Evolutionary conservation across 2,888 invertebrate species (phyloP).

Genomic region (Drosophila koepferae): DNA sequence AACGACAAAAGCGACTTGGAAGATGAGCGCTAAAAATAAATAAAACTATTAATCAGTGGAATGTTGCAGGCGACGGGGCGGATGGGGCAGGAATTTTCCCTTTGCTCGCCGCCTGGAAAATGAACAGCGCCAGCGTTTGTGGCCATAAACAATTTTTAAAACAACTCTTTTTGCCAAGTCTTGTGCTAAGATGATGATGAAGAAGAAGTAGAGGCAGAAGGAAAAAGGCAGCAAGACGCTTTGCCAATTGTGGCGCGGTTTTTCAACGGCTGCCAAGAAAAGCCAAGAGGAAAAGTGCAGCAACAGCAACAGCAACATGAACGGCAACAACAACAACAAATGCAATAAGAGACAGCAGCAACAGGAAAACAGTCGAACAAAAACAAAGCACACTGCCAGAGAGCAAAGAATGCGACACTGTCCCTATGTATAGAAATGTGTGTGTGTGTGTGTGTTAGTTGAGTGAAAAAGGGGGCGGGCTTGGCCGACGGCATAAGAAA

Average conservation of each 20-base stretch:
- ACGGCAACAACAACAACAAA: slow-evolving; percentile 1
- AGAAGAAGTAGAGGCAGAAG: slow-evolving; percentile 26
- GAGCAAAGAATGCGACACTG: slow-evolving; percentile 61
- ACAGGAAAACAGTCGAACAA: slow-evolving; percentile 62
- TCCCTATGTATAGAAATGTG: slow-evolving; percentile 10
- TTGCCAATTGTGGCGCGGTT: slow-evolving; percentile 80
- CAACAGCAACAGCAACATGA: slow-evolving; percentile 20
- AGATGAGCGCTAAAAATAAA: slow-evolving; percentile 83
- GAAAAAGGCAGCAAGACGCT: slow-evolving; percentile 45
- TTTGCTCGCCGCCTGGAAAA: slow-evolving; percentile 56
- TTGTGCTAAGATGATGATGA: slow-evolving; percentile 42
- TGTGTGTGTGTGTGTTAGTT: slow-evolving; percentile 42
- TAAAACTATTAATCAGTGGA: slow-evolving; percentile 81
- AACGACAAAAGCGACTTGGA: slow-evolving; percentile 68
- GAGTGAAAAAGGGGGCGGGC: slow-evolving; percentile 65
- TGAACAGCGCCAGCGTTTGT: slow-evolving; percentile 70
- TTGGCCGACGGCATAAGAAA: slow-evolving; percentile 79
- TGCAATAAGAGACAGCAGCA: slow-evolving; percentile 53
- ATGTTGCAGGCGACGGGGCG: slow-evolving; percentile 47
- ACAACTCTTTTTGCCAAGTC: slow-evolving; percentile 80
- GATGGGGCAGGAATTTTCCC: slow-evolving; percentile 62
- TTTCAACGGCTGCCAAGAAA: slow-evolving; percentile 77
- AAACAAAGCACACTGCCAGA: slow-evolving; percentile 49
- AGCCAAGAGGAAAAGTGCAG: slow-evolving; percentile 70
- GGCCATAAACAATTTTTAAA: slow-evolving; percentile 78